Evolutionary conservation across 2,113 vertebrate genomes (phyloP).

Genomic region (Leucopsar rothschildi): DNA sequence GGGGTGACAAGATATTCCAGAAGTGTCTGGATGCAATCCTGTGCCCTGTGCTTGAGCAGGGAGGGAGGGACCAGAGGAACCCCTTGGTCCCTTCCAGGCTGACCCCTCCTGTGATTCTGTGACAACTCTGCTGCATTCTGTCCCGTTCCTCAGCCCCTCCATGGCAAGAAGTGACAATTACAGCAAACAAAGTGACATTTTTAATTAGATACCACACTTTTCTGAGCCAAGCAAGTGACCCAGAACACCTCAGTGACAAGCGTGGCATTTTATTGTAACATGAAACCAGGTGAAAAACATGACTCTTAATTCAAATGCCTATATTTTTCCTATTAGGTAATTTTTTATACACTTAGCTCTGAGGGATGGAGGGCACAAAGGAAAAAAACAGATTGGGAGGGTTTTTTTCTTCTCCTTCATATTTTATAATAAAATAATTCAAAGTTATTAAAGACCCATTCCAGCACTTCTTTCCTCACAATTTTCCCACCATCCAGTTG

Average conservation of each 20-base stretch:
- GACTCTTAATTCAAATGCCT: background rate
- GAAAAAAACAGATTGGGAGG: accelerated
- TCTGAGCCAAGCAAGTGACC: background rate
- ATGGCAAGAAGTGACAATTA: background rate
- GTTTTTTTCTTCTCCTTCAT: background rate
- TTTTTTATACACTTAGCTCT: background rate
- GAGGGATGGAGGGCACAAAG: background rate
- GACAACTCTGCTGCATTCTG: background rate
- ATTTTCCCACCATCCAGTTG: background rate
- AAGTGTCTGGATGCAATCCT: background rate
- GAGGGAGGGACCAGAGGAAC: background rate
- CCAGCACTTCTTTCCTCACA: background rate
- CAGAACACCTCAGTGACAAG: background rate
- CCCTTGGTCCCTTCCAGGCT: background rate
- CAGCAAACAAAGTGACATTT: background rate
- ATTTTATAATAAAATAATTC: background rate
- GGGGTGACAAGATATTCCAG: background rate
- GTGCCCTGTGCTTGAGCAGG: background rate
- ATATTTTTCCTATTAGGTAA: background rate
- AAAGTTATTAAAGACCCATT: background rate
- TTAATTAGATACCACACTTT: slow-evolving; percentile 3
- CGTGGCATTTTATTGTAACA: background rate
- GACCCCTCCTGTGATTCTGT: background rate
- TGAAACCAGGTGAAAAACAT: background rate
- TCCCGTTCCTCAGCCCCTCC: background rate